Percentiles rank a stretch among this genome's conserved stretches.
These are phyloP conservation scores for Leptobrachium ailaonicum DNA, from an alignment of 2,113 vertebrate species.

Conservation along the genomic window DNA sequence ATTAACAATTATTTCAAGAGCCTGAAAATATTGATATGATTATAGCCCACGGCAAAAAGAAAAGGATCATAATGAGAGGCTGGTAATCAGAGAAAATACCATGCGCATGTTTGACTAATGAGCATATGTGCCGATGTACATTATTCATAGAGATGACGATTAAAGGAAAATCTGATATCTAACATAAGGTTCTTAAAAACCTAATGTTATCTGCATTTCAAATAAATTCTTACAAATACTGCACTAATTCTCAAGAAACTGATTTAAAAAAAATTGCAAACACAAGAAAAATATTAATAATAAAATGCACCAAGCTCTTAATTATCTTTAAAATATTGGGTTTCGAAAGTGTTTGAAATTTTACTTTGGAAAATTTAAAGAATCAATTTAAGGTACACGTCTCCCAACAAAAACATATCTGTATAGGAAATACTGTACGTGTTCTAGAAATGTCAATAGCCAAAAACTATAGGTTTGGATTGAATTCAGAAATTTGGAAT, in stretches of 20 bases:
- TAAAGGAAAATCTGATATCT: conserved; percentile 33
- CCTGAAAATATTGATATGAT: conserved; percentile 45
- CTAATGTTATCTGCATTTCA: conserved; percentile 36
- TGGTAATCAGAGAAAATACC: conserved; percentile 30
- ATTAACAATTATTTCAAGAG: conserved; percentile 44
- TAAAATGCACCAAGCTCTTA: not conserved
- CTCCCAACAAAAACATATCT: too few relatives aligned
- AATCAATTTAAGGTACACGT: not conserved
- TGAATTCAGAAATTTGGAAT: too few relatives aligned
- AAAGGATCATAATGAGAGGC: conserved; percentile 33
- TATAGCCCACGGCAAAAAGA: conserved; percentile 33
- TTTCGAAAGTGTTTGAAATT: not conserved
- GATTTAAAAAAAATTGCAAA: conserved; percentile 14
- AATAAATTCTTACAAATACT: conserved; percentile 19
- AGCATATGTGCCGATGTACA: conserved; percentile 38
- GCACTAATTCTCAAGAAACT: conserved; percentile 15
- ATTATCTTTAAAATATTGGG: not conserved
- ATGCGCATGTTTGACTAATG: conserved; percentile 30
- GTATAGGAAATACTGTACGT: too few relatives aligned
- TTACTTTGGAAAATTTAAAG: not conserved
- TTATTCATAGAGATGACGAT: conserved; percentile 39
- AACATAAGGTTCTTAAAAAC: conserved; percentile 31
- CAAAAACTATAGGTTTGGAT: too few relatives aligned
- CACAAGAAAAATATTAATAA: not conserved
- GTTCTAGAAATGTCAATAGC: too few relatives aligned